Base-by-base conservation (phyloP, 2,113 vertebrate species). In the Hippocampus abdominalis region DNA sequence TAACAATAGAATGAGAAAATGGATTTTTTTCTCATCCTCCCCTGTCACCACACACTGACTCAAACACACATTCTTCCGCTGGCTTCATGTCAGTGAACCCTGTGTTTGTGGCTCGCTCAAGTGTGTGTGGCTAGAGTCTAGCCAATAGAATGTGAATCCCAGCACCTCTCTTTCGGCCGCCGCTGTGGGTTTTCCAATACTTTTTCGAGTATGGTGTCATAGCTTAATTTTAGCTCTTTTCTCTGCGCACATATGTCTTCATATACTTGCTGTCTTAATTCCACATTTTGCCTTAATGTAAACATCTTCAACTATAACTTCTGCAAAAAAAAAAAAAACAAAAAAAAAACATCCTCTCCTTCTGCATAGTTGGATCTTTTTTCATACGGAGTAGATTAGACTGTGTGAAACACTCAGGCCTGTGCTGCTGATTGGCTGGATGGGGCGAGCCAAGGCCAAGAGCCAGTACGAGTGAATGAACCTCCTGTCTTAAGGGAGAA, bases 111-210 rank as follows among this genome's bases (percentile, higher is more conserved):
- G 74, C 77, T 85, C 15, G 3, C 42, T 64, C 44, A 64, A 64
- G 84, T 77, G 75, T 83, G 76, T 84, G 84, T 69, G 85, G 77
- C 71, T 72, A 62, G 83, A 79, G 79, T 82, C 78, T 79, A 88
- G 85, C 89, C 89, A 88, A 88, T 69, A 84, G 77, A 83, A 86
- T 89, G 78, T 87, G 88, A 90, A 75, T 87, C 84, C 86, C 81
- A 72, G 72, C 89, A 89, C 89, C 87, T 89, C 86, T 68, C 75
- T 77, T 78, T 85, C 70, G 75, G 80, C 79, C 71, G 72, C 74
- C 44, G 74, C 83, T 82, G 78, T 77, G 86, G 88, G 84, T 87
- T 90, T 90, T 88, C 89, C 88, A 85, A 78, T 71, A 80, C 83
- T 85, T 86, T 84, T 79, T 80, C 78, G 81, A 65, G 68, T 75